phyloP scores from a whole-genome alignment of 2,113 vertebrate genomes.

The rat (Rattus norvegicus) region DNA sequence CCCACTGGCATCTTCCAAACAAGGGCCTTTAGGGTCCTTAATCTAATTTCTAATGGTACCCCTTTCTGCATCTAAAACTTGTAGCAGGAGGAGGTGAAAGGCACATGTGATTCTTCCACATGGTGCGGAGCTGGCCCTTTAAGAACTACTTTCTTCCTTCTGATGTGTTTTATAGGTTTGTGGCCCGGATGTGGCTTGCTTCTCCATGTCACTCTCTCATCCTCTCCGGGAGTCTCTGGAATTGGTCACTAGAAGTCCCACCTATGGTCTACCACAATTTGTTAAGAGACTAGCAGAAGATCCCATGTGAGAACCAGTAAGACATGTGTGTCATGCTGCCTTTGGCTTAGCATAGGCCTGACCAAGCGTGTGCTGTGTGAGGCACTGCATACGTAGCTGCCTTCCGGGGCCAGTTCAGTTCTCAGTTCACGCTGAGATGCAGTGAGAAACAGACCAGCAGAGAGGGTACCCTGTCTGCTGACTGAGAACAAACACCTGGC shows the following conservation, averaged over 20 bases:
- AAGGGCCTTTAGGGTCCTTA: neutral
- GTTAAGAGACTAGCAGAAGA: neutral
- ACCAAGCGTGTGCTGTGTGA: neutral
- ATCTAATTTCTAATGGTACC: neutral
- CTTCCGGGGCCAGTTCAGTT: neutral
- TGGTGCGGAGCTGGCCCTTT: neutral
- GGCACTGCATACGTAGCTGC: fast-evolving
- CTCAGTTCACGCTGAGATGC: neutral
- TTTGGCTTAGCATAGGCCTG: neutral
- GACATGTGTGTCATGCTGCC: neutral
- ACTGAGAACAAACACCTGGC: neutral
- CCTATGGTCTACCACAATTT: neutral
- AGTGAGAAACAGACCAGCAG: neutral
- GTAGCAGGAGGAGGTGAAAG: neutral
- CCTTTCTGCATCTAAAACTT: fast-evolving
- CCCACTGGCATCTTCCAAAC: neutral
- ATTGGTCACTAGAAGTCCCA: slow-evolving; percentile 28
- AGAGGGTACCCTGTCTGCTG: neutral
- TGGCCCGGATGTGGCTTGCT: neutral
- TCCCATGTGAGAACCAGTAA: neutral
- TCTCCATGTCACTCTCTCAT: neutral
- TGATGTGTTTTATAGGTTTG: neutral
- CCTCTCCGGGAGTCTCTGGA: neutral
- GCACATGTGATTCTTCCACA: no score
- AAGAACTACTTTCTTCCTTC: neutral